Evolutionary conservation across 2,888 invertebrate species (phyloP).

Genomic region (Liposcelis brunnea): DNA sequence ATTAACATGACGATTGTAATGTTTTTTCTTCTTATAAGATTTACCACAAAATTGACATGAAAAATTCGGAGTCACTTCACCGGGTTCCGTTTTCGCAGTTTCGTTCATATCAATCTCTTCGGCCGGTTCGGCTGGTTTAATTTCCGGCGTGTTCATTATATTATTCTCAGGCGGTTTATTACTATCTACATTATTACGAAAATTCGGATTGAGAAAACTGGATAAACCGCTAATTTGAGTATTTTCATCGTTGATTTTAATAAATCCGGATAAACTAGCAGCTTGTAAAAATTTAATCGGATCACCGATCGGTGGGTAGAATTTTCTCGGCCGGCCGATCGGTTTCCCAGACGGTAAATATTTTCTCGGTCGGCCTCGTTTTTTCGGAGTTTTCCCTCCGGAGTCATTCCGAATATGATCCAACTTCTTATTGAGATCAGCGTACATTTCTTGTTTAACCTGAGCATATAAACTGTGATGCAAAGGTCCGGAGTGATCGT

Average conservation of each 20-base stretch:
- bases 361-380: slow-evolving; percentile 2
- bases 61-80: slow-evolving; percentile 4
- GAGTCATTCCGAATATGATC: no score
- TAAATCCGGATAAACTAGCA: slow-evolving; percentile 1
- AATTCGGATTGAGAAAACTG: slow-evolving; percentile 5
- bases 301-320: slow-evolving; percentile 2
- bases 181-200: background rate
- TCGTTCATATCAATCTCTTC: no score
- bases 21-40: slow-evolving; percentile 10
- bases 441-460: slow-evolving; percentile 1
- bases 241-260: slow-evolving; percentile 7
- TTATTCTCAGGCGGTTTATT: background rate
- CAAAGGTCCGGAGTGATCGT: background rate
- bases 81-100: background rate
- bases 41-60: slow-evolving; percentile 13
- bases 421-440: background rate
- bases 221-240: background rate
- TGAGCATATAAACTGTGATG: slow-evolving; percentile 8
- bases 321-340: slow-evolving; percentile 5
- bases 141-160: no score
- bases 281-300: slow-evolving; percentile 3
- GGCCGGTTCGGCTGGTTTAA: no score
- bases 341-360: slow-evolving; percentile 2
- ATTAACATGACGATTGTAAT: slow-evolving; percentile 11
- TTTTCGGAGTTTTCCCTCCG: background rate